Conservation (phyloP, 2,113 vertebrate genomes). For the Serinus canaria region DNA sequence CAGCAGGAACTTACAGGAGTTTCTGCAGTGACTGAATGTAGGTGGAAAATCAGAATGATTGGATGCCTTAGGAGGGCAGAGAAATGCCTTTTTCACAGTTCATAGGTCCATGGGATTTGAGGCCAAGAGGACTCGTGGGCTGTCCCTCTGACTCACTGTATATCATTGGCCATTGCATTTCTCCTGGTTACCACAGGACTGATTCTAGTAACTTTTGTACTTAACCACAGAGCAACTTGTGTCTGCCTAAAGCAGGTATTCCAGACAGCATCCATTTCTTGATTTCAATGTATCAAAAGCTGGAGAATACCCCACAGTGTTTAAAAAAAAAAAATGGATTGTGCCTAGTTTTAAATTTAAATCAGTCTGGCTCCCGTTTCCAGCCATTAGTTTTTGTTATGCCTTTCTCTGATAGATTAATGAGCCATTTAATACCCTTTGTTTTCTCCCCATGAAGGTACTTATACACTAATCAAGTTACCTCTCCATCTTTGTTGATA, state of each 20-base stretch:
- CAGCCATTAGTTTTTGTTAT: slow-evolving; percentile 54
- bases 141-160: background rate
- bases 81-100: background rate
- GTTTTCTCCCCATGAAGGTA: slow-evolving; percentile 49
- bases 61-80: background rate
- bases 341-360: slow-evolving; percentile 28
- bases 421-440: slow-evolving; percentile 57
- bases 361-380: slow-evolving; percentile 29
- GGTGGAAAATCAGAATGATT: background rate
- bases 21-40: background rate
- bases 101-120: background rate
- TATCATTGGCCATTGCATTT: accelerated
- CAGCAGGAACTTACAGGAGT: background rate
- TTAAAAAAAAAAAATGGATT: background rate
- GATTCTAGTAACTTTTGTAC: background rate
- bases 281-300: background rate
- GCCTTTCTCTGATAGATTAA: slow-evolving; percentile 48
- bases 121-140: background rate
- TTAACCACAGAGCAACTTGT: background rate
- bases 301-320: background rate
- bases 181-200: background rate
- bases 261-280: background rate
- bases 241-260: background rate
- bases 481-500: slow-evolving; percentile 46
- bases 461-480: slow-evolving; percentile 56